Base-by-base conservation (phyloP, 1,140 invertebrate genomes). In the Papilio xuthus region DNA sequence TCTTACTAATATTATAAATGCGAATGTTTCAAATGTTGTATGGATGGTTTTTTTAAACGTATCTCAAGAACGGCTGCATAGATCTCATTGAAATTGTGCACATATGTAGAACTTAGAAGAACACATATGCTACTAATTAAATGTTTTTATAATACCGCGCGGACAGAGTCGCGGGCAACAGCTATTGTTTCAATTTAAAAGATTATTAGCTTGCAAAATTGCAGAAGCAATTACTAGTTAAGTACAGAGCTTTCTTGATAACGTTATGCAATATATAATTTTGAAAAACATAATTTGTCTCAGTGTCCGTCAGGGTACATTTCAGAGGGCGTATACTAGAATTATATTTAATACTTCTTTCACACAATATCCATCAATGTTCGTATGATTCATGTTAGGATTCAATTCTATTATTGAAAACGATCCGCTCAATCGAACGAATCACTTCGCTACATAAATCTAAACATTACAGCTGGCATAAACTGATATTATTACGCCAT, bases 371-470 rank as follows among this genome's bases (percentile, higher is more conserved):
- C 26, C 15, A 32, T 67, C 60, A 28, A 67, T 28, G 23, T 32
- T 67, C 12, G 13, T 28, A 67, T 28, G 60, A 67, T 67, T 67
- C 60, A 67, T 67, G 60, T 28, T 67, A 67, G 23, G 60, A 28
- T 67, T 67, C 26, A 26, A 67, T 67, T 67, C 26, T 28, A 15
- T 28, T 15, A 67, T 67, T 67, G 60, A 67, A 67, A 67, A 67
- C 60, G 26, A 67, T 67, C 26, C 23, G 0, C 23, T 67, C 28
- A 67, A 67, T 67, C 13, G 60, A 28, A 28, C 26, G 13, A 13
- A 56, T 56, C n/a, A 15, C 60, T 13, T 67, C 32, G 26, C 26
- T 32, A 28, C 26, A 67, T 67, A 67, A 18, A 18, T 60, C 13
- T 53, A 53, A n/a, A n/a, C 7, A 18, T 20, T 53, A 53, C 8